Conservation (phyloP, 2,888 invertebrate species). For the Molanna angustata region DNA sequence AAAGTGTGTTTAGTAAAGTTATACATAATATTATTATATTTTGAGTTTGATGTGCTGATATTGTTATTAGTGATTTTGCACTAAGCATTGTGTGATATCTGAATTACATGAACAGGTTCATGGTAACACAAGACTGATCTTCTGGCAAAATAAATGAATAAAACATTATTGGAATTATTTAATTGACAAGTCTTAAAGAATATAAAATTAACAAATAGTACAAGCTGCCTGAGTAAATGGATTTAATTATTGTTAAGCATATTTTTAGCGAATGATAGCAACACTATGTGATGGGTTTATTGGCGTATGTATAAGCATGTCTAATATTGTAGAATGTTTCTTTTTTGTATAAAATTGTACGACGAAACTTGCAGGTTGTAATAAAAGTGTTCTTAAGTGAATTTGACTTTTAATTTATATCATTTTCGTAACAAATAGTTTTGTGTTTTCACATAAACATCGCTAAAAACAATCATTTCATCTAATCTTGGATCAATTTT, state of each 20-base stretch:
- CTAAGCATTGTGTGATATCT: constrained; percentile 29
- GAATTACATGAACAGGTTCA: constrained; percentile 29
- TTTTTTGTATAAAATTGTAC: constrained; percentile 21
- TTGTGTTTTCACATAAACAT: too few relatives aligned
- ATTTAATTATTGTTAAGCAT: constrained; percentile 28
- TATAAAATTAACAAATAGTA: constrained; percentile 17
- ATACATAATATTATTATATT: too few relatives aligned
- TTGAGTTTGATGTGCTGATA: constrained; percentile 19
- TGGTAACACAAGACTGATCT: constrained; percentile 32
- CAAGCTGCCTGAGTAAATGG: constrained; percentile 23
- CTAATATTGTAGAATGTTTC: constrained; percentile 26
- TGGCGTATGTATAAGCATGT: constrained; percentile 23
- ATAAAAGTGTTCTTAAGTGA: constrained; percentile 30
- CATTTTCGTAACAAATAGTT: background rate
- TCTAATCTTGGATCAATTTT: too few relatives aligned
- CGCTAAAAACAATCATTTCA: too few relatives aligned
- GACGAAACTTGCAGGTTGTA: constrained; percentile 29
- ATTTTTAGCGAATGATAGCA: too few relatives aligned
- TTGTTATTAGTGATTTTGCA: constrained; percentile 26
- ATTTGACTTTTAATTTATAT: too few relatives aligned
- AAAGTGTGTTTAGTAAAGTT: too few relatives aligned
- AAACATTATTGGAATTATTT: constrained; percentile 24
- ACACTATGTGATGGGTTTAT: constrained; percentile 21
- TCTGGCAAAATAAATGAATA: constrained; percentile 29
- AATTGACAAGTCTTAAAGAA: constrained; percentile 6